Evolutionary conservation across 2,797 vertebrate genomes (phyloP).

Genomic region (Sorex maritimensis): DNA sequence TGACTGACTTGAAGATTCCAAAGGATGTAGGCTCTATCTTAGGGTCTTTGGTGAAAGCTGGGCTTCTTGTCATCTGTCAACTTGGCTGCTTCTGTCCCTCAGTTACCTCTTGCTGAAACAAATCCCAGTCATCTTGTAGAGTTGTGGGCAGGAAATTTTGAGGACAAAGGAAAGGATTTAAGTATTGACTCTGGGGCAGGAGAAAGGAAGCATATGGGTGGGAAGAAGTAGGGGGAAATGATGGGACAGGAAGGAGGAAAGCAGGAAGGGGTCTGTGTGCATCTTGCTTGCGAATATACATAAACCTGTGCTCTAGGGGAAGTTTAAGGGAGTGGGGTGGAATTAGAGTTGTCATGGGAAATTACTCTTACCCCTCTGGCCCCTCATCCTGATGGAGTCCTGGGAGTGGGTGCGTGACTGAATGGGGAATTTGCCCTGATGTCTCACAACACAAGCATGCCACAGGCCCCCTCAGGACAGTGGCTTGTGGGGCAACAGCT

Average conservation of each 20-base stretch:
- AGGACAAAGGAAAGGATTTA: not conserved
- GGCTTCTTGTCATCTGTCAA: not conserved
- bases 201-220: not conserved
- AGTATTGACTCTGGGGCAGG: not conserved
- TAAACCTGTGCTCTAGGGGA: not conserved
- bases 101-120: not conserved
- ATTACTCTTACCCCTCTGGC: not conserved
- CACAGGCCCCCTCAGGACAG: not conserved
- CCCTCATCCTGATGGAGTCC: not conserved
- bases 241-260: not conserved
- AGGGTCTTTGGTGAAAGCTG: not conserved
- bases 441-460: not conserved
- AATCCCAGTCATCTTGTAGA: not conserved
- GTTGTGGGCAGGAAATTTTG: not conserved
- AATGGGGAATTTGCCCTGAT: constrained; percentile 17
- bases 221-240: not conserved
- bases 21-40: not conserved
- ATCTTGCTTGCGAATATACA: no score
- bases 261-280: not conserved
- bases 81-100: not conserved
- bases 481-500: not conserved
- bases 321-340: not conserved
- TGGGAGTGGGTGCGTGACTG: not conserved
- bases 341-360: not conserved
- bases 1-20: not conserved